These are phyloP conservation scores for Tribolium castaneum DNA, from an alignment of 1,140 invertebrate genomes.

Conservation along the genomic window DNA sequence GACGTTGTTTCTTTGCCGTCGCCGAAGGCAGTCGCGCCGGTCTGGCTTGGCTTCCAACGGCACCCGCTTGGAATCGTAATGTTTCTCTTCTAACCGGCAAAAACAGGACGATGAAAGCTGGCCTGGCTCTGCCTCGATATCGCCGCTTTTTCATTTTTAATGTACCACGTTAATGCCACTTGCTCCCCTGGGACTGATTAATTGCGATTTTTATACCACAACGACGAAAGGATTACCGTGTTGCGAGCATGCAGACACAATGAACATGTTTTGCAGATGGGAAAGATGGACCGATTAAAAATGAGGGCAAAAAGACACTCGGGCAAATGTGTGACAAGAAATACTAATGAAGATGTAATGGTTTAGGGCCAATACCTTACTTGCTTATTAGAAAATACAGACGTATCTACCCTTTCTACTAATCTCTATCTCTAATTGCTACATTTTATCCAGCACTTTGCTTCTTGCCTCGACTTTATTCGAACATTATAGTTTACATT, in stretches of 20 bases:
- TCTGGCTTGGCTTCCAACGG: constrained; percentile 53
- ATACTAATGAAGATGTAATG: no score
- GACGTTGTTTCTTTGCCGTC: constrained; percentile 55
- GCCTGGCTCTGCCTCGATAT: constrained; percentile 33
- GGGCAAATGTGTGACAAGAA: no score
- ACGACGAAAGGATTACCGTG: constrained; percentile 33
- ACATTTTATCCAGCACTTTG: no score
- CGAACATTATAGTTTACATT: no score
- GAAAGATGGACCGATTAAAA: not conserved
- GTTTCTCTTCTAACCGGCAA: constrained; percentile 39
- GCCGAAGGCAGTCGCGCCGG: constrained; percentile 54
- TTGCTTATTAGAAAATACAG: no score
- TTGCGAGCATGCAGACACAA: not conserved
- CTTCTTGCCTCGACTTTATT: no score
- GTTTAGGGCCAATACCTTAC: no score
- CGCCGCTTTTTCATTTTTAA: constrained; percentile 49
- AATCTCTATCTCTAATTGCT: no score
- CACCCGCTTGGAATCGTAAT: constrained; percentile 51
- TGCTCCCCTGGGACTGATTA: constrained; percentile 27
- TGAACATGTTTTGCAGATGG: not conserved
- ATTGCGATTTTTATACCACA: constrained; percentile 20
- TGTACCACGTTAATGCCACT: constrained; percentile 42
- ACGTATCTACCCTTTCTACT: no score
- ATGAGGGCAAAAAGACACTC: no score
- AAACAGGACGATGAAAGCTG: constrained; percentile 51